Base-by-base conservation (phyloP, 2,113 vertebrate genomes). In the Trematomus loennbergii region DNA sequence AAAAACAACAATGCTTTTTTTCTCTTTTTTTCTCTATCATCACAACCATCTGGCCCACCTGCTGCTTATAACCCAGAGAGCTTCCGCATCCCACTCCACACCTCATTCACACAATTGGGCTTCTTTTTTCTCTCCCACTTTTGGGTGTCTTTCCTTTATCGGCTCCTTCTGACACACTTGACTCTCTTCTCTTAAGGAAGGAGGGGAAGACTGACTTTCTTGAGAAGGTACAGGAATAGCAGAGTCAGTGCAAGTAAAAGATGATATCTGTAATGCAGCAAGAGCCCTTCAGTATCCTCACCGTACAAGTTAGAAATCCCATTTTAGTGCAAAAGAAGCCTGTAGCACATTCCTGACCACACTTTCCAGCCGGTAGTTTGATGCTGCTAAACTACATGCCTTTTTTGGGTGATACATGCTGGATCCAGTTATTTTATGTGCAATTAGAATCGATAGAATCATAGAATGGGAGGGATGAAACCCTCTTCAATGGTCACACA, bases 21-120 rank as follows among this genome's bases (percentile, higher is more conserved):
- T 78, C 72, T 20, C 60, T 53, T 12, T 75, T 46, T 76, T 73
- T 68, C 57, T 69, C 46, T 46, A 43, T 84, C 70, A 72, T 86
- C 59, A 63, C 49, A 63, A 59, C 48, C 67, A 70, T 64, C 20
- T 2, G 20, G 54, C 72, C 76, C 60, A 62, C 71, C 75, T 78
- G 69, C 72, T 84, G 78, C 54, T 67, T 62, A 2, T 15, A 78
- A 55, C 48, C 64, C 54, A 64, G 40, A 43, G 43, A 85, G 75
- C 55, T 25, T 75, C 73, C 50, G 45, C 60, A 79, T 79, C 58
- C 62, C 55, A 63, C 57, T 77, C 73, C 36, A 73, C 50, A 72
- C 46, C 53, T 84, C 78, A 78, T 78, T 85, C 61, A 61, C 72
- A 79, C 33, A 4, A 29, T 58, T 63, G 43, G 53, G 22, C 33